phyloP scores from a whole-genome alignment of 2,797 vertebrate species.

The Percopsis omiscomaycus region DNA sequence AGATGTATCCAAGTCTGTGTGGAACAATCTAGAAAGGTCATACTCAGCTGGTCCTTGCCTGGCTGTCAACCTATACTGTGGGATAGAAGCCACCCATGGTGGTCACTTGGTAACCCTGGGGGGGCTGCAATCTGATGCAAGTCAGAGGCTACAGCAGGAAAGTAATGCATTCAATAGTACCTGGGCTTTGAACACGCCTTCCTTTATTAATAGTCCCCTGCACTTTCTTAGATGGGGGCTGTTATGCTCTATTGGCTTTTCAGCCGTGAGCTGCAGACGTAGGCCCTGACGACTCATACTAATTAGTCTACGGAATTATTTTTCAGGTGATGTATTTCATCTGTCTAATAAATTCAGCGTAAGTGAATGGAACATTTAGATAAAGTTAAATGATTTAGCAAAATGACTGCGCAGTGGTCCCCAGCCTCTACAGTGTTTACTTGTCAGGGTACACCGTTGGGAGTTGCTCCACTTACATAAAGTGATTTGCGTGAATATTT shows the following conservation, averaged over 20 bases:
- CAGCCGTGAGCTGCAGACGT: conserved; percentile 31
- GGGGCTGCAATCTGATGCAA: conserved; percentile 32
- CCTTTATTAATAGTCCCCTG: conserved; percentile 35
- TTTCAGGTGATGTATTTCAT: conserved; percentile 71
- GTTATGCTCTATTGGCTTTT: conserved; percentile 49
- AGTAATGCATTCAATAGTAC: conserved; percentile 44
- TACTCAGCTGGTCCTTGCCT: conserved; percentile 56
- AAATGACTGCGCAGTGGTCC: conserved; percentile 63
- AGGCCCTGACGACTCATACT: conserved; percentile 54
- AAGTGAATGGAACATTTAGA: conserved; percentile 74
- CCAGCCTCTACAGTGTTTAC: conserved; percentile 59
- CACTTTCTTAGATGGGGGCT: conserved; percentile 13
- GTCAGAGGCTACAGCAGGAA: conserved; percentile 35
- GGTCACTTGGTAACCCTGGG: conserved; percentile 36
- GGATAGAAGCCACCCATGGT: conserved; percentile 42
- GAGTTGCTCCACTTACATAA: conserved; percentile 71
- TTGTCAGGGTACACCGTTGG: conserved; percentile 49
- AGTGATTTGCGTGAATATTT: conserved; percentile 64
- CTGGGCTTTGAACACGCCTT: conserved; percentile 37
- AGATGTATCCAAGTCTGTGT: conserved; percentile 44
- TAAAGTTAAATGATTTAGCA: conserved; percentile 72
- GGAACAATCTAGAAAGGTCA: conserved; percentile 69
- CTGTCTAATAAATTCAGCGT: conserved; percentile 65
- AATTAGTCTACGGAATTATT: conserved; percentile 66
- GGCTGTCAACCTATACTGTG: conserved; percentile 40